Conservation (phyloP, 2,888 invertebrate genomes). For the Oxycera nigricornis region DNA sequence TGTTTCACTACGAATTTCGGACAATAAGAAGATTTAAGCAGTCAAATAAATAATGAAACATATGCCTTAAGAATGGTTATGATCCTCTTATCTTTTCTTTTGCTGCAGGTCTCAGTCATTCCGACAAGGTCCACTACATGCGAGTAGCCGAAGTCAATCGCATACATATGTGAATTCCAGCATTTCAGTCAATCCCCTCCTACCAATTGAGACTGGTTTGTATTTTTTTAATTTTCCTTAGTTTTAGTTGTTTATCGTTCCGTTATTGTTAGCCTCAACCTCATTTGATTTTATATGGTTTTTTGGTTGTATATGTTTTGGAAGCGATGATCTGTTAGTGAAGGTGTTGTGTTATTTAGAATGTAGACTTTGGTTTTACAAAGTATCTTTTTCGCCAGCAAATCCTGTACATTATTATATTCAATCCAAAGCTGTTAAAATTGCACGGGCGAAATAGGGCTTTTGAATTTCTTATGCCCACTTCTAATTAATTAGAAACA, state of each 20-base stretch:
- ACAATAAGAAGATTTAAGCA: constrained; percentile 18
- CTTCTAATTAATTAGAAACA: neutral
- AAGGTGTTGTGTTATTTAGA: neutral
- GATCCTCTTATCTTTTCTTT: constrained; percentile 63
- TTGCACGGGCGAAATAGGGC: no score
- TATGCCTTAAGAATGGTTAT: constrained; percentile 48
- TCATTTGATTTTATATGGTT: constrained; percentile 40
- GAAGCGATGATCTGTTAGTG: neutral
- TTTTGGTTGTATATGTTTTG: neutral
- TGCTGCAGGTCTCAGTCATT: constrained; percentile 90
- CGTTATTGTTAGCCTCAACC: constrained; percentile 41
- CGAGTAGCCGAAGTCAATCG: constrained; percentile 65
- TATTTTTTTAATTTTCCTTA: constrained; percentile 56
- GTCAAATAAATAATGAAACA: constrained; percentile 20
- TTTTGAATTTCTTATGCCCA: neutral
- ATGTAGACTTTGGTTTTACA: neutral
- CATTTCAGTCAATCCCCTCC: constrained; percentile 92
- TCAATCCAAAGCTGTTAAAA: no score
- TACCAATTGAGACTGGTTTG: constrained; percentile 83
- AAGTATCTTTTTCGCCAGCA: neutral
- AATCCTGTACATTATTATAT: no score
- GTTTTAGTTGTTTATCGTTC: constrained; percentile 31
- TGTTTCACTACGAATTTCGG: neutral
- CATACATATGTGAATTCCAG: constrained; percentile 81
- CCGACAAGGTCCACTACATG: constrained; percentile 72